These are phyloP conservation scores for Condylura cristata DNA, from an alignment of 2,113 vertebrate species.

Conservation along the genomic window DNA sequence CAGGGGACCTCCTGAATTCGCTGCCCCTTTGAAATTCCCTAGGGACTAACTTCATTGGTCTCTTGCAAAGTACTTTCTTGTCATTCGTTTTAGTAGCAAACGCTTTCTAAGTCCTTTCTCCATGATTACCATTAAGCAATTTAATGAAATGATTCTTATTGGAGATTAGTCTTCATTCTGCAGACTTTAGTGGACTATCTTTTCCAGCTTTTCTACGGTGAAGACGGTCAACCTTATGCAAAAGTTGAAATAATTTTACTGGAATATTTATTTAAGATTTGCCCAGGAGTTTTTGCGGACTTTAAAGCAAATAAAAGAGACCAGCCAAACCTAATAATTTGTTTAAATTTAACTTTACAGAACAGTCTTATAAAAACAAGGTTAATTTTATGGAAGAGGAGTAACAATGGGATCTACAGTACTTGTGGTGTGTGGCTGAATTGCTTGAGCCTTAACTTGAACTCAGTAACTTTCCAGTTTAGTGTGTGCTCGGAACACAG, in stretches of 20 bases:
- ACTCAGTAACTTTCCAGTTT: constrained; percentile 69
- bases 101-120: constrained; percentile 12
- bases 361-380: constrained; percentile 35
- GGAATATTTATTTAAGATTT: neutral
- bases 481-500: constrained; percentile 39
- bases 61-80: neutral
- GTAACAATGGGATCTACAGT: neutral
- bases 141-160: constrained; percentile 23
- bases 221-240: neutral
- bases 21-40: neutral
- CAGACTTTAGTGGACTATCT: constrained; percentile 27
- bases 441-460: neutral
- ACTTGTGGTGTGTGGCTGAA: neutral
- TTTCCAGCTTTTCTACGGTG: constrained; percentile 6
- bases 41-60: neutral
- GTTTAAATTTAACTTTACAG: constrained; percentile 57
- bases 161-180: constrained; percentile 24
- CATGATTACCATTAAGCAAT: constrained; percentile 15
- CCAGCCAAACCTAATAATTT: neutral
- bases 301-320: constrained; percentile 11
- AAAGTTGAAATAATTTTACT: constrained; percentile 2
- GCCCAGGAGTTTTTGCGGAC: neutral
- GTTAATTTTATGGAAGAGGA: neutral
- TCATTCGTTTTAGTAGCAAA: neutral
- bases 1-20: neutral